These are phyloP conservation scores for Chrysotoxum bicinctum DNA, from an alignment of 2,888 invertebrate species.

Conservation along the genomic window DNA sequence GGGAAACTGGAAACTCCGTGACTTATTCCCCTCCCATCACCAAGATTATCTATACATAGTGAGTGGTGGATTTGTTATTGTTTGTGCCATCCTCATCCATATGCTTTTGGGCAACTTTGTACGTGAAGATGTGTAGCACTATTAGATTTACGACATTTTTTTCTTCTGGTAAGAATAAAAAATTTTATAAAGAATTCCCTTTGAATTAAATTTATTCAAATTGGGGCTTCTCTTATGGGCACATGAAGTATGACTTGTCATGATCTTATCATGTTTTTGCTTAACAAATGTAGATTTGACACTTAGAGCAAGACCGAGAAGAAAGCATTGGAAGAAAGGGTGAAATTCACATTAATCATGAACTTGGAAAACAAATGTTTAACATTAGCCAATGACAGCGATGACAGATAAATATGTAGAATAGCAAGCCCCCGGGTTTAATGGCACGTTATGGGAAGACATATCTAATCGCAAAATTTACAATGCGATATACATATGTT, in stretches of 20 bases:
- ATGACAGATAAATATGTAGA: conserved; percentile 38
- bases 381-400: conserved; percentile 33
- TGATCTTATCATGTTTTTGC: conserved; percentile 37
- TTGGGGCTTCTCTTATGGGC: conserved; percentile 17
- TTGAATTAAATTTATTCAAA: conserved; percentile 40
- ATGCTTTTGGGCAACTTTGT: conserved; percentile 25
- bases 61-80: conserved; percentile 20
- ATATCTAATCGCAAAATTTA: conserved; percentile 20
- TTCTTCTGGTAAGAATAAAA: conserved; percentile 3
- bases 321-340: not conserved
- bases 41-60: not conserved
- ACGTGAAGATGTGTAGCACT: conserved; percentile 13
- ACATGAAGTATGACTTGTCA: conserved; percentile 36
- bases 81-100: conserved; percentile 21
- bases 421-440: conserved; percentile 7
- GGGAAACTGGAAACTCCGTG: not conserved
- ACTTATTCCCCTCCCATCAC: not conserved
- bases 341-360: conserved; percentile 26
- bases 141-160: conserved; percentile 32
- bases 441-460: conserved; percentile 29
- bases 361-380: conserved; percentile 22
- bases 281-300: conserved; percentile 38
- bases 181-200: conserved; percentile 14
- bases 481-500: not conserved
- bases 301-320: not conserved